Conservation (phyloP, 2,113 vertebrate genomes). For the Centrocercus urophasianus region DNA sequence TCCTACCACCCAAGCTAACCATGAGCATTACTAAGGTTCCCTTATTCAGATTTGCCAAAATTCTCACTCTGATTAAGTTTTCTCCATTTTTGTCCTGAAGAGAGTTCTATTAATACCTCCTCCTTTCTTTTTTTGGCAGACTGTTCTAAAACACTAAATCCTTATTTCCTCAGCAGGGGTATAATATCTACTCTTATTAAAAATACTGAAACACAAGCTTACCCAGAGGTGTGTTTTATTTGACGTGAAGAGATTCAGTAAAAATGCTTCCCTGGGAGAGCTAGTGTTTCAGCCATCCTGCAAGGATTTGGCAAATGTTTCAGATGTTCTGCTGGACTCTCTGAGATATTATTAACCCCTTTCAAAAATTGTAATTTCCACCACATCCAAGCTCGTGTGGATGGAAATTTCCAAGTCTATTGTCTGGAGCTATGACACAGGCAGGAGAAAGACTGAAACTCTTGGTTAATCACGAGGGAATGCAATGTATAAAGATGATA, state of each 20-base stretch:
- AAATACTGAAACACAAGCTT: slow-evolving; percentile 33
- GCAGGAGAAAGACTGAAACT: background rate
- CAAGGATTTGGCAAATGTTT: background rate
- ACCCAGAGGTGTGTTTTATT: slow-evolving; percentile 53
- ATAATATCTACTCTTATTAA: slow-evolving; percentile 52
- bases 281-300: slow-evolving; percentile 21
- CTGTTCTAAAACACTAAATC: background rate
- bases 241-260: background rate
- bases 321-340: slow-evolving; percentile 4
- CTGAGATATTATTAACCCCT: slow-evolving; percentile 48
- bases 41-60: background rate
- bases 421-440: background rate
- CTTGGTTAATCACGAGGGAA: background rate
- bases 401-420: slow-evolving; percentile 27
- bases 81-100: background rate
- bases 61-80: background rate
- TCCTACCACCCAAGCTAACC: slow-evolving; percentile 29
- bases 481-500: background rate
- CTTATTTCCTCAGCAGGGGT: slow-evolving; percentile 39
- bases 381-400: background rate
- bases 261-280: slow-evolving; percentile 50
- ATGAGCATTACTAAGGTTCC: background rate
- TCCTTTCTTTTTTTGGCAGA: background rate
- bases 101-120: background rate
- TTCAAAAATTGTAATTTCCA: slow-evolving; percentile 37